Percentiles rank a stretch among this genome's conserved stretches.
These are phyloP conservation scores for Pipistrellus pipistrellus DNA, from an alignment of 2,797 vertebrate species.

Conservation along the genomic window DNA sequence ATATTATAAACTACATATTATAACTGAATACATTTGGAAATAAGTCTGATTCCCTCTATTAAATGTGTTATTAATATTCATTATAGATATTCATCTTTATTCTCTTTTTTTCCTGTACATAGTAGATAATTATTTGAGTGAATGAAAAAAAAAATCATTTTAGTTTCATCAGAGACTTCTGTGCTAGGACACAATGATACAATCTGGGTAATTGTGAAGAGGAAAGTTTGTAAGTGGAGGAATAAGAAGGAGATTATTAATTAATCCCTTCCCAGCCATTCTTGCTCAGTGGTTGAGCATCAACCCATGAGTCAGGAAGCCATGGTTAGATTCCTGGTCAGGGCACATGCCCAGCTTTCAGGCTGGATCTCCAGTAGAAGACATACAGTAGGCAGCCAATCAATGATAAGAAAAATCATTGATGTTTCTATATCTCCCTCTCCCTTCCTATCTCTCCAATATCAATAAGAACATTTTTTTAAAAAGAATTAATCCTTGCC, in stretches of 20 bases:
- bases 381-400: no score
- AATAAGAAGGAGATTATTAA: neutral
- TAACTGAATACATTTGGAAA: neutral
- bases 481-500: neutral
- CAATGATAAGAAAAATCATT: no score
- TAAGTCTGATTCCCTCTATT: neutral
- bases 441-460: no score
- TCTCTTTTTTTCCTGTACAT: neutral
- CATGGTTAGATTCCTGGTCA: no score
- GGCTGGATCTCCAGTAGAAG: no score
- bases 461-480: no score
- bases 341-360: no score
- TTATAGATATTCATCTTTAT: neutral
- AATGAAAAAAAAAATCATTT: slow-evolving; percentile 37
- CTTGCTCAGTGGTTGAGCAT: no score
- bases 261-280: neutral
- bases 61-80: neutral
- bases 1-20: neutral
- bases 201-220: neutral
- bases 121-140: slow-evolving; percentile 11
- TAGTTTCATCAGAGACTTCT: neutral
- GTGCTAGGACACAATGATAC: neutral
- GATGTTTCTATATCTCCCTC: no score
- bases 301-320: no score
- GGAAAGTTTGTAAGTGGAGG: neutral